phyloP scores from a whole-genome alignment of 2,797 vertebrate species.

The Acanthurus tractus region DNA sequence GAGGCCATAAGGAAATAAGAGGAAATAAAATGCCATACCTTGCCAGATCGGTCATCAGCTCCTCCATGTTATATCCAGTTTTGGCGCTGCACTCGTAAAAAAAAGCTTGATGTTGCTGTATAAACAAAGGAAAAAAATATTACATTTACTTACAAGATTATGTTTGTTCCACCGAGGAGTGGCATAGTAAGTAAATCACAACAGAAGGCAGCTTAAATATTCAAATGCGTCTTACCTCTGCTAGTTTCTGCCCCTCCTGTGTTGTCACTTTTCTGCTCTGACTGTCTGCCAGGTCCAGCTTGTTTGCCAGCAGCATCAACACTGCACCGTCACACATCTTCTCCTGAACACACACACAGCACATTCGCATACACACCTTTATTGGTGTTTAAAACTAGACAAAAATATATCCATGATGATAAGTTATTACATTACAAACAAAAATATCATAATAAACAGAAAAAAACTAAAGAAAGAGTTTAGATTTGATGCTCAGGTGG shows the following conservation, averaged over 20 bases:
- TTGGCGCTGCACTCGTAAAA: constrained; percentile 90
- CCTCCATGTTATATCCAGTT: constrained; percentile 83
- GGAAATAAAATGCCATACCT: constrained; percentile 82
- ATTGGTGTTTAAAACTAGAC: background rate
- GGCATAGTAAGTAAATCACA: constrained; percentile 24
- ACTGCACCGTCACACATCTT: constrained; percentile 81
- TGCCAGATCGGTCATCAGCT: constrained; percentile 87
- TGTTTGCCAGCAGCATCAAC: constrained; percentile 88
- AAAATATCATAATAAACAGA: background rate
- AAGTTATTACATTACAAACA: background rate
- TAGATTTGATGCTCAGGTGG: background rate
- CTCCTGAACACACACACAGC: constrained; percentile 74
- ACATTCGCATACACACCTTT: background rate
- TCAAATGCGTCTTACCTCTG: constrained; percentile 78
- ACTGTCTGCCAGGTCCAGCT: constrained; percentile 74
- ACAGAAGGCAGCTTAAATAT: constrained; percentile 40
- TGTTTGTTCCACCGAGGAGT: background rate
- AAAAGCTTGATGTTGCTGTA: constrained; percentile 86
- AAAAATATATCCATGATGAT: background rate
- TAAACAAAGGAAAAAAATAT: constrained; percentile 5
- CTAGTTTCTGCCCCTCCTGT: constrained; percentile 83
- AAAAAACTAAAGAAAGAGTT: background rate
- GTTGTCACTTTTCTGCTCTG: constrained; percentile 73
- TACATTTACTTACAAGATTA: background rate
- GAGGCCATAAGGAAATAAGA: no score